Evolutionary conservation across 2,113 vertebrate species (phyloP).

Genomic region (Xiphophorus maculatus): DNA sequence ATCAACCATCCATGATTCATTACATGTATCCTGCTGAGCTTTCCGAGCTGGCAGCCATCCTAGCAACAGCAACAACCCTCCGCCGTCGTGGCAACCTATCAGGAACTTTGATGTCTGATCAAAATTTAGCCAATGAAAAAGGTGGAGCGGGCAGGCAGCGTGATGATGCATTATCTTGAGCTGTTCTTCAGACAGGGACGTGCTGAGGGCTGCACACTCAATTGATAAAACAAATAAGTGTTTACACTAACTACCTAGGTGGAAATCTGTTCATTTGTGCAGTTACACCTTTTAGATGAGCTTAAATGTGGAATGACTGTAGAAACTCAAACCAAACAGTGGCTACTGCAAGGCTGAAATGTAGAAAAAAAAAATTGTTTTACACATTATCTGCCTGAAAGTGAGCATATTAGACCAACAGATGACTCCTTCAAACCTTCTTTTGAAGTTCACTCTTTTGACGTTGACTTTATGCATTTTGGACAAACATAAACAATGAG

Average conservation of each 20-base stretch:
- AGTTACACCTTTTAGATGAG: background rate
- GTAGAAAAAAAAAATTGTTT: background rate
- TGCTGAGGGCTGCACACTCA: slow-evolving; percentile 32
- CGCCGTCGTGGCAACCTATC: slow-evolving; percentile 78
- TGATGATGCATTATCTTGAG: slow-evolving; percentile 54
- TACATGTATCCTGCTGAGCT: slow-evolving; percentile 86
- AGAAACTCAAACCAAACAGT: background rate
- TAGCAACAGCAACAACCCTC: slow-evolving; percentile 86
- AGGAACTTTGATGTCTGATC: slow-evolving; percentile 66
- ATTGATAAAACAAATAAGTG: background rate
- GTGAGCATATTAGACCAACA: background rate
- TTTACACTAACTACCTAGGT: background rate
- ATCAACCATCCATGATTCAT: slow-evolving; percentile 96
- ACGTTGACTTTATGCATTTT: background rate
- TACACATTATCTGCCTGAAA: background rate
- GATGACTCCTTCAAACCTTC: background rate
- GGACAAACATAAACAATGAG: background rate
- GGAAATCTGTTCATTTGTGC: background rate
- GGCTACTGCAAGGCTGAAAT: background rate
- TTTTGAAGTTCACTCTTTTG: background rate
- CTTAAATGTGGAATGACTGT: background rate
- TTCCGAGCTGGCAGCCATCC: slow-evolving; percentile 81
- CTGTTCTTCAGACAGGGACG: slow-evolving; percentile 34
- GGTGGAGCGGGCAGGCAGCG: slow-evolving; percentile 26
- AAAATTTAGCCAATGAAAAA: slow-evolving; percentile 76